phyloP scores from a whole-genome alignment of 2,888 invertebrate species.

The Drosophila pseudotalamancana region DNA sequence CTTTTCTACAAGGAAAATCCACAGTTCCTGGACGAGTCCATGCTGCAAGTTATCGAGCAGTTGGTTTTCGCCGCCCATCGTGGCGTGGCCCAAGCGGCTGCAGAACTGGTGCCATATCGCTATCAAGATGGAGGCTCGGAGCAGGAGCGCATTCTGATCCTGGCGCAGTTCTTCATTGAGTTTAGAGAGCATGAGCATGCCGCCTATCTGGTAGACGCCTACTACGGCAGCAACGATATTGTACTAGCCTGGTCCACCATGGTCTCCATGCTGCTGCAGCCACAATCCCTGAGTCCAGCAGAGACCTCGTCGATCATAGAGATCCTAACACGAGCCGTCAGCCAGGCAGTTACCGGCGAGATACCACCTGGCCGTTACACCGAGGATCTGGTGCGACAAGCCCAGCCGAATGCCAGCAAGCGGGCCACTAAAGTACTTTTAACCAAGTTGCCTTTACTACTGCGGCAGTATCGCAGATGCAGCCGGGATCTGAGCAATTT shows the following conservation, averaged over 20 bases:
- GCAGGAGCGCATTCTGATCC: neutral
- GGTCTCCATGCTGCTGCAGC: conserved; percentile 39
- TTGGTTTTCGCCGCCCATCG: conserved; percentile 57
- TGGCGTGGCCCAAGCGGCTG: conserved; percentile 55
- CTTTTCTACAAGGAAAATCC: conserved; percentile 6
- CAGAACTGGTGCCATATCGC: conserved; percentile 22
- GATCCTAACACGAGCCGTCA: conserved; percentile 39
- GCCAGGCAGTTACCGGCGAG: conserved; percentile 53
- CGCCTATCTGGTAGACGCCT: conserved; percentile 56
- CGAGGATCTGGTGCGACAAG: conserved; percentile 19
- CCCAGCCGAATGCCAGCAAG: conserved; percentile 1
- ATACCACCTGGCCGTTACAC: conserved; percentile 58
- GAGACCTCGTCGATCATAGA: conserved; percentile 49
- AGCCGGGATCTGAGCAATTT: conserved; percentile 31
- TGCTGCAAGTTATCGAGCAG: conserved; percentile 29
- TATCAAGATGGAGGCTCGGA: neutral
- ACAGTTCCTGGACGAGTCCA: conserved; percentile 23
- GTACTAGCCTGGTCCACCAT: conserved; percentile 50
- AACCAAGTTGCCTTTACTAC: conserved; percentile 10
- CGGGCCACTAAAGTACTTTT: conserved; percentile 22
- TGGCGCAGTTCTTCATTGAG: conserved; percentile 38
- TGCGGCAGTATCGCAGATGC: conserved; percentile 4
- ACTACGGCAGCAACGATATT: conserved; percentile 22
- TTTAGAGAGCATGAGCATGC: conserved; percentile 45
- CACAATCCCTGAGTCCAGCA: neutral